Conservation (phyloP, 2,113 vertebrate species). For the Paramisgurnus dabryanus region DNA sequence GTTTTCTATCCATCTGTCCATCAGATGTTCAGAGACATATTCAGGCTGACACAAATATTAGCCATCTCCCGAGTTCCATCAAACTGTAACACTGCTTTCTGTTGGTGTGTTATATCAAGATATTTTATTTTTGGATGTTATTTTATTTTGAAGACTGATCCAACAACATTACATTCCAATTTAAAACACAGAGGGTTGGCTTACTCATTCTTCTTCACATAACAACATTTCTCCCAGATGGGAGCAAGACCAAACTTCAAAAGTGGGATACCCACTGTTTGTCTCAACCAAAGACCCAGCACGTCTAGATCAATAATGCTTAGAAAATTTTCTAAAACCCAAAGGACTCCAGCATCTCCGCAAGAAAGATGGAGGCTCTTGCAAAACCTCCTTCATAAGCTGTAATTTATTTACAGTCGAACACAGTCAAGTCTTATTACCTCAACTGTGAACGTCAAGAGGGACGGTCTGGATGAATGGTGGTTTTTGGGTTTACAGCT, state of each 20-base stretch:
- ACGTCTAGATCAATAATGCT: constrained; percentile 59
- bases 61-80: constrained; percentile 30
- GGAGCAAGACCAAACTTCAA: constrained; percentile 43
- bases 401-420: constrained; percentile 69
- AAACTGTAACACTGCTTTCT: constrained; percentile 33
- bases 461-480: constrained; percentile 65
- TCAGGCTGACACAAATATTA: constrained; percentile 41
- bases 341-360: constrained; percentile 42
- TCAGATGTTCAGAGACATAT: constrained; percentile 25
- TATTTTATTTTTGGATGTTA: constrained; percentile 16
- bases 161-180: constrained; percentile 16
- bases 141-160: constrained; percentile 32
- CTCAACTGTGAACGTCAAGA: constrained; percentile 57
- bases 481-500: constrained; percentile 60
- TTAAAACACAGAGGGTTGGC: constrained; percentile 4
- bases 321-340: constrained; percentile 55
- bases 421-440: constrained; percentile 67
- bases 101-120: constrained; percentile 21
- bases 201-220: background rate
- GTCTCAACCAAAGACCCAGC: constrained; percentile 33
- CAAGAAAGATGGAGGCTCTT: constrained; percentile 19
- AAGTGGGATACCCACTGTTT: constrained; percentile 36
- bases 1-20: constrained; percentile 8
- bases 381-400: constrained; percentile 25
- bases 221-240: constrained; percentile 21